A percentile compares a stretch with the other conserved stretches of the same genome.
Conservation (phyloP, 2,888 invertebrate species). For the Hydraecia micacea region DNA sequence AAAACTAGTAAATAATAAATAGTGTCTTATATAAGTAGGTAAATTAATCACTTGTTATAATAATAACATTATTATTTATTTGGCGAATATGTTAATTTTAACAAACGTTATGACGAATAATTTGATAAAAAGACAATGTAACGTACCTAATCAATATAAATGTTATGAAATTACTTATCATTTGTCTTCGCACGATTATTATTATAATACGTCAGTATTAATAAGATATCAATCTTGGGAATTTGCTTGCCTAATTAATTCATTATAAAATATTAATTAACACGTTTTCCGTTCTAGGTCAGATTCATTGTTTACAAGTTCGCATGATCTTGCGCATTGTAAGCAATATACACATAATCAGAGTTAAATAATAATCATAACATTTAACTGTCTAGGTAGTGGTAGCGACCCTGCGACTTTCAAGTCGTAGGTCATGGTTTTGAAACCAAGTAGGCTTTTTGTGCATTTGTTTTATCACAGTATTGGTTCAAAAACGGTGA, state of each 20-base stretch:
- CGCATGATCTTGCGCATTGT: slow-evolving; percentile 1
- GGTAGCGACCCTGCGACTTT: background rate
- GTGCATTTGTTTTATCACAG: background rate
- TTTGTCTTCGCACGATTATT: background rate
- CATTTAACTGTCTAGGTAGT: background rate
- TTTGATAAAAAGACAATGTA: background rate
- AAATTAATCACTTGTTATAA: background rate
- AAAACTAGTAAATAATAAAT: background rate
- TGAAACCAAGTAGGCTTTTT: background rate
- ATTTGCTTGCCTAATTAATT: background rate
- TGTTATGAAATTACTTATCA: slow-evolving; percentile 3
- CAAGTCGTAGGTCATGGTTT: background rate
- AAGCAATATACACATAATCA: background rate
- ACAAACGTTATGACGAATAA: background rate
- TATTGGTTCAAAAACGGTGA: background rate
- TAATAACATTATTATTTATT: background rate
- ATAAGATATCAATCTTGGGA: slow-evolving; percentile 13
- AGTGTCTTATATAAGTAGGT: background rate
- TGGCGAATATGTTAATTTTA: background rate
- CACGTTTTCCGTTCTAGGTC: background rate
- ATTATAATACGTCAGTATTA: slow-evolving; percentile 1
- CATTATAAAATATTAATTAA: background rate
- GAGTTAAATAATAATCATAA: background rate
- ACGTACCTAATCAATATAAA: slow-evolving; percentile 10
- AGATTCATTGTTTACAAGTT: slow-evolving; percentile 8